Evolutionary conservation across 2,888 invertebrate species (phyloP).

Genomic region (Drosophila anomelani): DNA sequence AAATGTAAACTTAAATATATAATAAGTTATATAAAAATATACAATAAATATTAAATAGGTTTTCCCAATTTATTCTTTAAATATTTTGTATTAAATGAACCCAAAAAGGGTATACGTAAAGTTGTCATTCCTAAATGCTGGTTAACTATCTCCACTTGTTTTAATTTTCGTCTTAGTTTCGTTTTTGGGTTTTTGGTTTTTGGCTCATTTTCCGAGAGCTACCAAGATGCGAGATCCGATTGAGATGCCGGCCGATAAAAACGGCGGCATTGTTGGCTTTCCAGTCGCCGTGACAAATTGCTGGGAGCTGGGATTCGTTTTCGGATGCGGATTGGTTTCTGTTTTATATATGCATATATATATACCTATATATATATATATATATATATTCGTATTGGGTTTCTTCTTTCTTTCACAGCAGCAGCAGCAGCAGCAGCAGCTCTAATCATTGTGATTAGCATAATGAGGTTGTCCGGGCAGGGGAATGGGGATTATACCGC

Average conservation of each 20-base stretch:
- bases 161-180: conserved; percentile 43
- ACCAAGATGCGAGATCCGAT: conserved; percentile 55
- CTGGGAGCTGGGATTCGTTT: conserved; percentile 23
- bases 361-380: background rate
- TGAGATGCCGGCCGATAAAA: conserved; percentile 53
- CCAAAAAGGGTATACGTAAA: conserved; percentile 13
- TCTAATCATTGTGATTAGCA: conserved; percentile 78
- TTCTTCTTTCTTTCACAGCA: conserved; percentile 6
- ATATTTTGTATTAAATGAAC: background rate
- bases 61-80: too few species aligned
- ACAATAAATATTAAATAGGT: too few species aligned
- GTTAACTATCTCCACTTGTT: conserved; percentile 19
- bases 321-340: conserved; percentile 25
- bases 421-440: conserved; percentile 29
- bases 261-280: conserved; percentile 27
- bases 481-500: conserved; percentile 14
- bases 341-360: conserved; percentile 7
- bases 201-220: conserved; percentile 18
- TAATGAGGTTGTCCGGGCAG: conserved; percentile 55
- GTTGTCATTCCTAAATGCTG: background rate
- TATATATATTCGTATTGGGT: background rate
- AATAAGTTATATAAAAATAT: too few species aligned
- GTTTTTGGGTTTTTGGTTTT: conserved; percentile 28
- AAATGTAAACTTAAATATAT: too few species aligned
- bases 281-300: conserved; percentile 72